Percentiles rank a stretch among this genome's conserved stretches.
These are phyloP conservation scores for Solea solea DNA, from an alignment of 2,113 vertebrate genomes.

Conservation along the genomic window DNA sequence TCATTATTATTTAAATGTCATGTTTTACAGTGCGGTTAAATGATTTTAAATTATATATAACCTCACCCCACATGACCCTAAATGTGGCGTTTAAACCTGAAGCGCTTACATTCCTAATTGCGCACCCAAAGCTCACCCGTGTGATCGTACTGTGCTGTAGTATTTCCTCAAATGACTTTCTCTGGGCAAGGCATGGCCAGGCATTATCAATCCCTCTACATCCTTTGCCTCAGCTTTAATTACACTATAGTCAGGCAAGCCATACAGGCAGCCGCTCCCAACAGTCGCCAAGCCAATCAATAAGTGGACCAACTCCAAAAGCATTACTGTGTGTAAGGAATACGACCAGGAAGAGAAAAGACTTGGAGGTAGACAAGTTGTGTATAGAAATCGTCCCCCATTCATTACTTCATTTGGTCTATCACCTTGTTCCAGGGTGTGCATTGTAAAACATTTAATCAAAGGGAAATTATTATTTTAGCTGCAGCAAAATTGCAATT, in stretches of 20 bases:
- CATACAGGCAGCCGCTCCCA: conserved; percentile 38
- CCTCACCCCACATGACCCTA: conserved; percentile 6
- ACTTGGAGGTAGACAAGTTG: background rate
- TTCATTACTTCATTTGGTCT: conserved; percentile 32
- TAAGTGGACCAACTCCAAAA: conserved; percentile 61
- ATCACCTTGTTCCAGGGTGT: conserved; percentile 5
- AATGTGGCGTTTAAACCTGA: conserved; percentile 29
- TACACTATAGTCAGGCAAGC: conserved; percentile 58
- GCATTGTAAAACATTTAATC: conserved; percentile 15
- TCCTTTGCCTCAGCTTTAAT: conserved; percentile 67
- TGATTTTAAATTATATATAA: background rate
- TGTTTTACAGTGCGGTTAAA: conserved; percentile 23
- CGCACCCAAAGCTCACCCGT: conserved; percentile 10
- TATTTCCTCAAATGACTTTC: conserved; percentile 33
- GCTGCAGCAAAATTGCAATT: conserved; percentile 4
- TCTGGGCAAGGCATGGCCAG: conserved; percentile 10
- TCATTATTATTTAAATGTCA: conserved; percentile 36
- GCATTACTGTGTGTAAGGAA: conserved; percentile 34
- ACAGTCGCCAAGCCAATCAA: conserved; percentile 52
- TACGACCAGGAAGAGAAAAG: conserved; percentile 16
- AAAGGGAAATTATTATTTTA: no score
- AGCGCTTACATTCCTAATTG: conserved; percentile 1
- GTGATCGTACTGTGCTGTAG: conserved; percentile 24
- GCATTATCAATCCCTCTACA: conserved; percentile 33
- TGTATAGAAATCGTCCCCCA: background rate